Evolutionary conservation across 1,140 invertebrate species (phyloP).

Genomic region (Arion vulgaris): DNA sequence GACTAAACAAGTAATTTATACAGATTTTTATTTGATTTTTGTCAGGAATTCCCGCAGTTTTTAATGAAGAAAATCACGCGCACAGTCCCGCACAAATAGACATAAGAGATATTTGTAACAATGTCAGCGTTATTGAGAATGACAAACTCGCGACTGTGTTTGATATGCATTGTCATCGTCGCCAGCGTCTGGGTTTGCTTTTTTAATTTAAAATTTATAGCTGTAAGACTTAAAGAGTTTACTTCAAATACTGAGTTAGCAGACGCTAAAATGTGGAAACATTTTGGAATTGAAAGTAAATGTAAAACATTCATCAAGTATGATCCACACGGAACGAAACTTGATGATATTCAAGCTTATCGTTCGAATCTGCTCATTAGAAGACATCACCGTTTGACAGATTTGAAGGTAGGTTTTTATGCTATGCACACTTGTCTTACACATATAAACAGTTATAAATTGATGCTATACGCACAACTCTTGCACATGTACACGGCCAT

Average conservation of each 20-base stretch:
- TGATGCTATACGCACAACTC: not conserved
- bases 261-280: not conserved
- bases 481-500: not conserved
- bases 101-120: no score
- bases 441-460: slow-evolving; percentile 33
- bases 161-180: not conserved
- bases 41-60: no score
- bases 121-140: no score
- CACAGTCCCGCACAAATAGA: no score
- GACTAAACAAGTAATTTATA: no score
- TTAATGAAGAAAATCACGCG: no score
- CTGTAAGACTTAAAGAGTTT: not conserved
- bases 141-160: not conserved
- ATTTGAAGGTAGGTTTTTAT: not conserved
- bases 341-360: slow-evolving; percentile 26
- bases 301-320: not conserved
- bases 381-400: not conserved
- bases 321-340: not conserved
- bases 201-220: not conserved
- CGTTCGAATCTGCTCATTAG: slow-evolving; percentile 20
- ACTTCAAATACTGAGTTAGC: not conserved
- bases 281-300: not conserved
- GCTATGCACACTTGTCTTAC: no score
- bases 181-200: not conserved
- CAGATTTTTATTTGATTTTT: no score